Conservation (phyloP, 2,113 vertebrate genomes). For the Platysternon megacephalum region DNA sequence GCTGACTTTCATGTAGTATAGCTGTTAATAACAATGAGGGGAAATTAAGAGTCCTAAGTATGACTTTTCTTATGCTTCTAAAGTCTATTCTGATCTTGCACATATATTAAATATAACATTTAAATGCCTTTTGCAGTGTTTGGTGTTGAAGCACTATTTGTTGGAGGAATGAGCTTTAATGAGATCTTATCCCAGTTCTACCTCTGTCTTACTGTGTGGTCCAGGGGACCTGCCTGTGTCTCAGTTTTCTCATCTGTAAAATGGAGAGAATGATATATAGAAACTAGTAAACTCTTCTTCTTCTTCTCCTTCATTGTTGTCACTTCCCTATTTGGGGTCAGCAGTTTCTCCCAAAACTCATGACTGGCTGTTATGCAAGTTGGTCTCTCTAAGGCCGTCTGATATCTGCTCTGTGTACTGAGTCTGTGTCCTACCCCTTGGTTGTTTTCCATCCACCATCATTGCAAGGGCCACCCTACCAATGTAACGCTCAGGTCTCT, state of each 20-base stretch:
- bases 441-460: neutral
- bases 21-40: constrained; percentile 44
- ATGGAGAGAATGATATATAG: neutral
- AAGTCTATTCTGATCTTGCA: constrained; percentile 8
- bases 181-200: neutral
- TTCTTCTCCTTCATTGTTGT: neutral
- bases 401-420: neutral
- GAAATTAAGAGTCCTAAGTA: constrained; percentile 46
- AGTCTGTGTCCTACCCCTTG: neutral
- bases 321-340: neutral
- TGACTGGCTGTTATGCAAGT: neutral
- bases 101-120: neutral
- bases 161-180: neutral
- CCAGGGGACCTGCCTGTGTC: neutral
- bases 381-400: neutral
- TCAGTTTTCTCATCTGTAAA: constrained; percentile 43
- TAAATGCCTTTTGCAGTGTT: neutral
- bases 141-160: neutral
- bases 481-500: no score
- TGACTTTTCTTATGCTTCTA: constrained; percentile 37
- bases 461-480: no score
- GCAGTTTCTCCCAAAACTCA: neutral
- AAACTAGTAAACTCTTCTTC: neutral
- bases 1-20: constrained; percentile 46
- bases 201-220: neutral